Conservation (phyloP, 2,888 invertebrate species). For the Dermolepida albohirtum region DNA sequence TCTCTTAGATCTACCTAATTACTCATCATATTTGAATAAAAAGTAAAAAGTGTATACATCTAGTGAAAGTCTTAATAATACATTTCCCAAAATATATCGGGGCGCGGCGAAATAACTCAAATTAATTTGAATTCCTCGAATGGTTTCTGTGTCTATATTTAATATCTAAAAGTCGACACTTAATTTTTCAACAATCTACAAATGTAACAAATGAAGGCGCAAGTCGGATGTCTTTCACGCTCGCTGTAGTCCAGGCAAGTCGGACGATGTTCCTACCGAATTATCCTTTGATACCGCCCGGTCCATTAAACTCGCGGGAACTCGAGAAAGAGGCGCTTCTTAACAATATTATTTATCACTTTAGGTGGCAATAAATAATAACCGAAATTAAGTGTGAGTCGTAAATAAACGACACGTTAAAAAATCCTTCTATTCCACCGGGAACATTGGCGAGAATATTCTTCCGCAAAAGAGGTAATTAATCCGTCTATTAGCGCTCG, state of each 20-base stretch:
- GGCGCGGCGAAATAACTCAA: slow-evolving; percentile 2
- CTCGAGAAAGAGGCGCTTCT: background rate
- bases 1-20: no score
- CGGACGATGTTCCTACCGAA: slow-evolving; percentile 3
- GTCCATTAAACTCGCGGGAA: background rate
- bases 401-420: slow-evolving; percentile 12
- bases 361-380: slow-evolving; percentile 16
- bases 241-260: background rate
- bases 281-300: background rate
- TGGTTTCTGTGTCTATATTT: slow-evolving; percentile 12
- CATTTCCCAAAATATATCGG: no score
- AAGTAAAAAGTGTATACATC: no score
- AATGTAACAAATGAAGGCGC: slow-evolving; percentile 22
- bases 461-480: slow-evolving; percentile 23
- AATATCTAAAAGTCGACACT: slow-evolving; percentile 26
- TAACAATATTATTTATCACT: slow-evolving; percentile 21
- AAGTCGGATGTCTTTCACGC: slow-evolving; percentile 16
- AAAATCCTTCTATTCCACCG: no score
- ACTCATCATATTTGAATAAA: no score
- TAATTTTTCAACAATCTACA: slow-evolving; percentile 30
- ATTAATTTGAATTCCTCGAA: slow-evolving; percentile 23
- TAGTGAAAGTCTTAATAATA: no score
- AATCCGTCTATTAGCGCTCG: slow-evolving; percentile 28
- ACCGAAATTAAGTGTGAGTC: slow-evolving; percentile 14
- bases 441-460: slow-evolving; percentile 1